Base-by-base conservation (phyloP, 2,113 vertebrate species). In the Suricata suricatta region DNA sequence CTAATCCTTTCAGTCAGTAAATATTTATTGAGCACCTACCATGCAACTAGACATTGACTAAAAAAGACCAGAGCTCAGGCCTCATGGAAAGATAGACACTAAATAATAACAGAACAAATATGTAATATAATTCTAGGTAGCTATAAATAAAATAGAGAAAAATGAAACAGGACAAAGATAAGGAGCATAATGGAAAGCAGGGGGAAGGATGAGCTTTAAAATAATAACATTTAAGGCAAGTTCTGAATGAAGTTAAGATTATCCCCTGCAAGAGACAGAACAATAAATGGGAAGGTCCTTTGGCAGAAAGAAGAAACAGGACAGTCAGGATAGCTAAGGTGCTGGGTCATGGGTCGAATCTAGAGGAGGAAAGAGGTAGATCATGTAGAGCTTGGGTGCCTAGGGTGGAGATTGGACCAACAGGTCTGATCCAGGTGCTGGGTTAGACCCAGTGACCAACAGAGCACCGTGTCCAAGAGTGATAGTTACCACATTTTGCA, bases 401-500 rank as follows among this genome's bases (percentile, higher is more conserved):
- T 14, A 66, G 12, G 0, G 25, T 4, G 41, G 66, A 47, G 41
- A 50, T 0, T 25, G 7, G 52, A 21, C 17, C 13, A n/a, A 60
- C 21, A 60, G 57, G 57, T 60, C 57, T 60, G 23, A 60, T 19
- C 21, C 57, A 35, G 9, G 41, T 66, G 33, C 19, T 47, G 3
- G 54, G n/a, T 47, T 3, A 41, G 44, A 38, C 15, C 50, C 31
- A n/a, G 2, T 3, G 33, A 15, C 21, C 50, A 23, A 9, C 1
- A 44, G 66, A 90, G 5, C 9, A n/a, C 44, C 27, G 47, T 38
- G 57, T 54, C 33, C 33, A 52, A 8, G 12, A 25, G 4, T 7
- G 79, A 14, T 3, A 11, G 23, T 44, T 16, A 0, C 33, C 5
- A 29, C 0, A 1, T 12, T 7, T 23, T 35, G 6, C 50, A 6